Conservation (phyloP, 2,797 vertebrate species). For the Masticophis lateralis region DNA sequence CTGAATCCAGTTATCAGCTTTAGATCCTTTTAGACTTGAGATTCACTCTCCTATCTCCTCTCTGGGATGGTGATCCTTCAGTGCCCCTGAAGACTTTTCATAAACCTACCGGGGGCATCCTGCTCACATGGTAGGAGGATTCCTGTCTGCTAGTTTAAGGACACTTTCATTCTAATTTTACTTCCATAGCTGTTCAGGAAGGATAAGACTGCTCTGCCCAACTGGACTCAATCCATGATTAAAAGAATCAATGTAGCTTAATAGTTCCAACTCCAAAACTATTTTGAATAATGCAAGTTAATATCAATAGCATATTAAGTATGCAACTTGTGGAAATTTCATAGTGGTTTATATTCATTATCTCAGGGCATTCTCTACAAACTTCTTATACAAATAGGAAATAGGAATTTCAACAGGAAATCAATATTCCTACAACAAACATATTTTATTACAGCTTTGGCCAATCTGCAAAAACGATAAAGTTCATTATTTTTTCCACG, state of each 20-base stretch:
- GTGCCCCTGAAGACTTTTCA: background rate
- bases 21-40: background rate
- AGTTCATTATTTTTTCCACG: background rate
- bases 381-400: background rate
- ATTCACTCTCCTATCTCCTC: background rate
- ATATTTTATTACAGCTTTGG: background rate
- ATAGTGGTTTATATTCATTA: background rate
- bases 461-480: background rate
- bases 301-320: background rate
- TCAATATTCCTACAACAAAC: background rate
- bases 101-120: background rate
- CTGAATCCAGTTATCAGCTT: background rate
- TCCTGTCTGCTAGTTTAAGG: background rate
- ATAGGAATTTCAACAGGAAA: background rate
- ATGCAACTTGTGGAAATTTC: background rate
- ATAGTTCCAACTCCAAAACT: background rate
- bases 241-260: background rate
- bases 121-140: too few relatives aligned
- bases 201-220: background rate
- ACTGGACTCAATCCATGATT: background rate
- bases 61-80: background rate
- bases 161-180: background rate
- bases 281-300: background rate
- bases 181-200: background rate
- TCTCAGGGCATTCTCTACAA: background rate